These are phyloP conservation scores for Coenonympha glycerion DNA, from an alignment of 2,888 invertebrate species.

Conservation along the genomic window DNA sequence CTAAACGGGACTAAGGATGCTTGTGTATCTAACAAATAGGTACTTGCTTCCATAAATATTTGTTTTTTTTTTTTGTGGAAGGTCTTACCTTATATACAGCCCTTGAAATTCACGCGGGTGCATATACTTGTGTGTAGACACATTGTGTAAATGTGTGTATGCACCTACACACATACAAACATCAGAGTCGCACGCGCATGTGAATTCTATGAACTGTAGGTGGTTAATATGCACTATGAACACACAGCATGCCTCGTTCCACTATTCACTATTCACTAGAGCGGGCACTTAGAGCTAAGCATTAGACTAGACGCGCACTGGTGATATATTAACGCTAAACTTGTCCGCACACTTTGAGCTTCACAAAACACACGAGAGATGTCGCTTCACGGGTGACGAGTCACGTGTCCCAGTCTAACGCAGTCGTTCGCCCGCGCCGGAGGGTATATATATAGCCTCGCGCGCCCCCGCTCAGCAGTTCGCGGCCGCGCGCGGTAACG, in stretches of 20 bases:
- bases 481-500: slow-evolving; percentile 80
- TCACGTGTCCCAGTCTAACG: slow-evolving; percentile 9
- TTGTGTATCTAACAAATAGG: too few species aligned
- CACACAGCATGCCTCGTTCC: not conserved
- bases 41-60: too few species aligned
- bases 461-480: slow-evolving; percentile 42
- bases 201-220: too few species aligned
- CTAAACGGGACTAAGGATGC: too few species aligned
- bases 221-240: too few species aligned
- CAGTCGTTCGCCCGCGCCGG: slow-evolving; percentile 6
- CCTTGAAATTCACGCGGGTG: too few species aligned
- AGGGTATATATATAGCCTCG: slow-evolving; percentile 10
- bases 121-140: too few species aligned
- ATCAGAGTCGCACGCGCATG: not conserved
- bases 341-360: slow-evolving; percentile 4
- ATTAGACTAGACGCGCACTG: slow-evolving; percentile 14
- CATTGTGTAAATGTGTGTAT: not conserved
- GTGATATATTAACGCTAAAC: slow-evolving; percentile 8
- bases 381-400: not conserved
- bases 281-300: not conserved
- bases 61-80: too few species aligned
- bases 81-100: too few species aligned
- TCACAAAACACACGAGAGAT: not conserved
- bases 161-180: not conserved
- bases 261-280: not conserved